Percentiles rank a stretch among this genome's conserved stretches.
phyloP scores from a whole-genome alignment of 92 coral and sea anemone genomes.

The Bergia sp. region DNA sequence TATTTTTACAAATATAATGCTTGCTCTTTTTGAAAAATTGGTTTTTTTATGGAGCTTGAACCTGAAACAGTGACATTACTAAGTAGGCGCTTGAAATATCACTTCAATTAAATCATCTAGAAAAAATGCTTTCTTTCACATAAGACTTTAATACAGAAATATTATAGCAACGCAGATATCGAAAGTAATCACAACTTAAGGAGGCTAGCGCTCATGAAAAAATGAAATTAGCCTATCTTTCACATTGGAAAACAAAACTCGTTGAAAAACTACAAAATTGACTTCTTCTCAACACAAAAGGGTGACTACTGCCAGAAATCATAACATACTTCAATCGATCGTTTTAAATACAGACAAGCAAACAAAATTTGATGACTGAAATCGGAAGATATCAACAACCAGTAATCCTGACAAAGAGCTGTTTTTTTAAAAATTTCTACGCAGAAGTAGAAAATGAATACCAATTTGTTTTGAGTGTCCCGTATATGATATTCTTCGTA shows the following conservation, averaged over 20 bases:
- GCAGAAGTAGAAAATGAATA: too few relatives aligned
- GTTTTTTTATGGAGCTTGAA: too few relatives aligned
- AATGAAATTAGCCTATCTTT: neutral
- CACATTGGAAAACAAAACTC: neutral
- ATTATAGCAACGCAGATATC: neutral
- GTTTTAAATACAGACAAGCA: neutral
- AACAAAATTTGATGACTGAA: neutral
- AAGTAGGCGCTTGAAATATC: neutral
- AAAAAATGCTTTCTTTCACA: neutral
- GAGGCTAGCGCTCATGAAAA: neutral
- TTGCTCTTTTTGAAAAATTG: too few relatives aligned
- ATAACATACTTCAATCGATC: too few relatives aligned
- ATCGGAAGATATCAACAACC: neutral
- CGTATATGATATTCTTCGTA: too few relatives aligned
- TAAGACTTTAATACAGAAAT: constrained; percentile 1
- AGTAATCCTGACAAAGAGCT: neutral
- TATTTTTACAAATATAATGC: too few relatives aligned
- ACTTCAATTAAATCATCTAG: neutral
- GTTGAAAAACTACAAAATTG: neutral
- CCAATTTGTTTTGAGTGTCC: too few relatives aligned
- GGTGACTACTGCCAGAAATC: neutral
- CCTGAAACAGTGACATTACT: neutral
- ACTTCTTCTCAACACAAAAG: neutral
- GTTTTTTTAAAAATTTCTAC: too few relatives aligned
- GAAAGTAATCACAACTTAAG: neutral